Evolutionary conservation across 1,140 invertebrate genomes (phyloP), one percentile per base, ranked within the genome.

Genomic region (Sycophila sp.): DNA sequence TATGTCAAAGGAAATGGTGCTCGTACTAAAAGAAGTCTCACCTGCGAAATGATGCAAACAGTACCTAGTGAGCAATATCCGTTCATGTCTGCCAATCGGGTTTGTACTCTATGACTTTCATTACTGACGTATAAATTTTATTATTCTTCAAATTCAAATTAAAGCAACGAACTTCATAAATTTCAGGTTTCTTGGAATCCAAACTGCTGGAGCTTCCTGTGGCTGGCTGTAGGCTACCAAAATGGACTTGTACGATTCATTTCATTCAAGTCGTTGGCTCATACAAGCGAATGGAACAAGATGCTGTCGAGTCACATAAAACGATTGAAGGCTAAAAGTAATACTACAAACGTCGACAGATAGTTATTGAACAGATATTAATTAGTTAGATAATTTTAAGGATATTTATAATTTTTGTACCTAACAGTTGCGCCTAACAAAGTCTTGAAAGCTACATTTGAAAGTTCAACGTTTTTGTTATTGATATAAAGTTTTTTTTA

Each of bases 181-280:
- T 67, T 51, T 19, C 28, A 86, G 85, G 69, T 87, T 11, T 72
- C 80, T 4, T 88, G 85, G 84, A 88, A 87, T 76, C 82, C 85
- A 26, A 88, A 87, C 73, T 38, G 75, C 2, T 85, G 80, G 77
- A 86, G 85, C 76, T 86, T 86, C 65, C 67, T 84, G 6, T 87
- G 83, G 83, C 65, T 87, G 13, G 80, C 79, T 7, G 75, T 73
- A 4, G 85, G 85, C 4, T 85, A 87, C 67, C 84, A 88, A 72
- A 87, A 83, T 71, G 87, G 87, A 26, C 78, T 88, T 15, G 77
- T 87, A 11, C 77, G 86, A 64, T 40, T 87, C 28, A 72, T 85
- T 24, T 77, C 79, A 65, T 81, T 87, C 4, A 83, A 77, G 59
- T 77, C 55, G 5, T 64, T 85, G 72, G 76, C 75, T 6, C 64